phyloP scores from a whole-genome alignment of 2,113 vertebrate genomes.

The Myotis brandtii region DNA sequence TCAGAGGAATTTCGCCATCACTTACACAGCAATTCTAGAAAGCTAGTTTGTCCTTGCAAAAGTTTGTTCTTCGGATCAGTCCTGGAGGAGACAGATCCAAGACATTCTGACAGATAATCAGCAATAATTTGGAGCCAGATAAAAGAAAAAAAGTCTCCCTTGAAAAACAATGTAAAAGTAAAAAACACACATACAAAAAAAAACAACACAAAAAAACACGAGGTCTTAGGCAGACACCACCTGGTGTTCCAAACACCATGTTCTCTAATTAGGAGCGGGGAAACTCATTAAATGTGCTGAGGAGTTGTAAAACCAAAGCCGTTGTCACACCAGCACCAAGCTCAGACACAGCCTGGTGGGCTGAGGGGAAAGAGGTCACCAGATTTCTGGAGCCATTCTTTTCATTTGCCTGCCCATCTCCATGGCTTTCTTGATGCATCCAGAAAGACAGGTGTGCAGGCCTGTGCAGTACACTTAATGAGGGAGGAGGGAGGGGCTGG shows the following conservation, averaged over 20 bases:
- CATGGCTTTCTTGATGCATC: not conserved
- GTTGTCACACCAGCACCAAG: not conserved
- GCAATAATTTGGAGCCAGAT: conserved; percentile 9
- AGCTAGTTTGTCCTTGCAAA: not conserved
- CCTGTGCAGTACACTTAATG: not conserved
- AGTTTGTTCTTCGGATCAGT: not conserved
- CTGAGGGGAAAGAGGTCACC: not conserved
- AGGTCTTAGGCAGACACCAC: conserved; percentile 48
- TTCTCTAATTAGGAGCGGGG: conserved; percentile 36
- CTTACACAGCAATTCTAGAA: not conserved
- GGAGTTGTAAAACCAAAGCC: conserved; percentile 7
- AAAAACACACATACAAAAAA: too few species aligned
- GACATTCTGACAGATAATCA: conserved; percentile 28
- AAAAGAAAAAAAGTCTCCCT: not conserved
- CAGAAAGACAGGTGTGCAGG: not conserved
- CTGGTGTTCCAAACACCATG: conserved; percentile 16
- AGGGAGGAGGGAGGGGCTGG: not conserved
- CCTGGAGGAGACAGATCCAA: not conserved
- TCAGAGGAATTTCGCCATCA: not conserved
- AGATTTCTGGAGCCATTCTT: conserved; percentile 20
- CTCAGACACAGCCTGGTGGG: not conserved
- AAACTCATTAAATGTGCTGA: conserved; percentile 29
- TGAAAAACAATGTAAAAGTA: conserved; percentile 22
- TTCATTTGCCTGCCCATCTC: not conserved
- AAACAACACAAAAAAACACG: not conserved